Base-by-base conservation (phyloP, 1,140 invertebrate genomes). In the Caerostris darwini region DNA sequence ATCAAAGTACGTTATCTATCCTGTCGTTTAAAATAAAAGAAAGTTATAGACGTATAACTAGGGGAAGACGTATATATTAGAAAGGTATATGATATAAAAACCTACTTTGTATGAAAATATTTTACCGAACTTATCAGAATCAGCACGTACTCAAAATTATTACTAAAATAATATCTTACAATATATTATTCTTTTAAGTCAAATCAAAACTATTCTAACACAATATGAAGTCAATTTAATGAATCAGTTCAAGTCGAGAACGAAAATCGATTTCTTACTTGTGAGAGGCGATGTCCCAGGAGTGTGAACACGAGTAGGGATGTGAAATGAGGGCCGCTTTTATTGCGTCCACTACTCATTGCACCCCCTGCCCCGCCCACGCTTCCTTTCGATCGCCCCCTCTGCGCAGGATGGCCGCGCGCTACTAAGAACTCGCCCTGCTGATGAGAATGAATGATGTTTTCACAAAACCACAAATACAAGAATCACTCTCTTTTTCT, bases 401-500 rank as follows among this genome's bases (percentile, higher is more conserved):
- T 90, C 88, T 54, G 53, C 88, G 14, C 57, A 61, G 8, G 64
- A 90, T 90, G 12, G 50, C 8, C 10, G 61, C 67, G 56, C 53
- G 67, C 88, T 71, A 90, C 88, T 14, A 50, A 54, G 88, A 71
- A 90, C 88, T 88, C 8, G 54, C 34, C 54, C 17, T 56, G 14
- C 10, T n/a, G 56, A 85, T 85, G 17, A 71, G 56, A 90, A 90
- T 90, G 88, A 58, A 69, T 90, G 67, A 90, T 54, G 88, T 19
- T 90, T 58, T 53, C 17, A 58, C 83, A 71, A 90, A 90, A 90
- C 88, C 88, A 71, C 88, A 90, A 71, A 54, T n/a, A 69, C 34
- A 10, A 71, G 50, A 71, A 89, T 71, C 54, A 58, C 17, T 19
- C 7, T 59, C 54, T 85, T 57, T 12, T 6, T 5, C 8, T 77